These are phyloP conservation scores for Drosophila longiperda DNA, from an alignment of 2,888 invertebrate genomes.

Conservation along the genomic window DNA sequence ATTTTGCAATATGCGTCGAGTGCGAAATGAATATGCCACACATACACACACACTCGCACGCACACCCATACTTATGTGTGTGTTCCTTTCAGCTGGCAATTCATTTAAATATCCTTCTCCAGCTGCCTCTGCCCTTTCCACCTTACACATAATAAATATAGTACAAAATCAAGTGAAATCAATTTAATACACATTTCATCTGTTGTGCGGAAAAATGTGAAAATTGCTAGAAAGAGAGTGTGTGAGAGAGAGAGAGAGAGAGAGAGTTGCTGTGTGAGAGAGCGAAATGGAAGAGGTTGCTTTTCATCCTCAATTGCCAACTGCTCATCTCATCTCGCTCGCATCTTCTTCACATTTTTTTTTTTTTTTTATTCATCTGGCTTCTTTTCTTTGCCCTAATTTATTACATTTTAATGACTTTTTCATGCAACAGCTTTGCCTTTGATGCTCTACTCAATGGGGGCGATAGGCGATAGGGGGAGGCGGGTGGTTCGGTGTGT, in stretches of 20 bases:
- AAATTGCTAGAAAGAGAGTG: not conserved
- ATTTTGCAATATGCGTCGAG: conserved; percentile 70
- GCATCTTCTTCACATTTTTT: conserved; percentile 1
- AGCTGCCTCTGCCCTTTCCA: not conserved
- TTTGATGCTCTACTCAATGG: conserved; percentile 37
- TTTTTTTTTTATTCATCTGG: conserved; percentile 14
- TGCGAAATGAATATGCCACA: conserved; percentile 67
- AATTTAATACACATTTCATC: conserved; percentile 77
- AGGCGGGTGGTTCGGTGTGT: not conserved
- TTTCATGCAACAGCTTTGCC: conserved; percentile 62
- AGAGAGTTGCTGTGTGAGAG: not conserved
- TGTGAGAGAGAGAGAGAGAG: not conserved
- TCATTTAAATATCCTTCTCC: conserved; percentile 4
- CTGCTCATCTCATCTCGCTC: not conserved
- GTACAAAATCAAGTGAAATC: conserved; percentile 75
- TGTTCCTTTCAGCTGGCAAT: conserved; percentile 5
- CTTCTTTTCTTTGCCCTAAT: conserved; percentile 61
- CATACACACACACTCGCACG: conserved; percentile 29
- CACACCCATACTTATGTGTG: conserved; percentile 18
- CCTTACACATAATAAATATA: conserved; percentile 59
- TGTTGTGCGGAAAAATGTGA: conserved; percentile 40
- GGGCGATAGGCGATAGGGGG: not conserved
- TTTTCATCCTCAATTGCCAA: conserved; percentile 4
- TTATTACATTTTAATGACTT: conserved; percentile 79
- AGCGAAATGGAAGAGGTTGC: too few relatives aligned